phyloP scores from a whole-genome alignment of 2,888 invertebrate species.

The Asteroscopus sphinx region DNA sequence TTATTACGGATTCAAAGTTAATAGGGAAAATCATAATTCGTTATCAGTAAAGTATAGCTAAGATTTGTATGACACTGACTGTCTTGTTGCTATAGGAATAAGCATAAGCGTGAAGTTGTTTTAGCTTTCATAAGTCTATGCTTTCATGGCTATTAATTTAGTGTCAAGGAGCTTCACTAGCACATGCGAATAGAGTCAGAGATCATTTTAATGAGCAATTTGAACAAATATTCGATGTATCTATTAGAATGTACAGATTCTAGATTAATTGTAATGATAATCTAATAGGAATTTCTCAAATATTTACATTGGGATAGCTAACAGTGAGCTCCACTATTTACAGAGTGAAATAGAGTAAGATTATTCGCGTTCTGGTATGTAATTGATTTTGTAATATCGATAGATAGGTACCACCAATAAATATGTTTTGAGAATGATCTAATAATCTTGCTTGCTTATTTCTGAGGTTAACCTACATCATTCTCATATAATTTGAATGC shows the following conservation, averaged over 20 bases:
- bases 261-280: neutral
- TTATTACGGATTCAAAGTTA: constrained; percentile 2
- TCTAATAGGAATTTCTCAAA: too few relatives aligned
- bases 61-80: constrained; percentile 7
- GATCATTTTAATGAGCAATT: constrained; percentile 23
- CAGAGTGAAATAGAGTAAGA: too few relatives aligned
- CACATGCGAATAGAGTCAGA: constrained; percentile 25
- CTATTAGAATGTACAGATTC: neutral
- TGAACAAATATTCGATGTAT: constrained; percentile 1
- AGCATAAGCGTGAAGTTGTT: constrained; percentile 14
- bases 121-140: too few relatives aligned
- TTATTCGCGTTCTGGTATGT: too few relatives aligned
- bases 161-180: constrained; percentile 42
- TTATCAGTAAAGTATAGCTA: constrained; percentile 12
- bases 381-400: too few relatives aligned
- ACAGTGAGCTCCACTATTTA: too few relatives aligned
- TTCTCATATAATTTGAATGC: too few relatives aligned
- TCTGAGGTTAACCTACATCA: too few relatives aligned
- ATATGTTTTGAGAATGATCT: too few relatives aligned
- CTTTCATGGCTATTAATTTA: constrained; percentile 45
- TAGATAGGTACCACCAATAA: too few relatives aligned
- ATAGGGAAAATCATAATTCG: neutral
- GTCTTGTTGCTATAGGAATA: constrained; percentile 30
- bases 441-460: too few relatives aligned
- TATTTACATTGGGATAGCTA: too few relatives aligned